Evolutionary conservation across 2,113 vertebrate species (phyloP), one percentile per base, ranked within the genome.

Genomic region (Eptatretus burgeri): DNA sequence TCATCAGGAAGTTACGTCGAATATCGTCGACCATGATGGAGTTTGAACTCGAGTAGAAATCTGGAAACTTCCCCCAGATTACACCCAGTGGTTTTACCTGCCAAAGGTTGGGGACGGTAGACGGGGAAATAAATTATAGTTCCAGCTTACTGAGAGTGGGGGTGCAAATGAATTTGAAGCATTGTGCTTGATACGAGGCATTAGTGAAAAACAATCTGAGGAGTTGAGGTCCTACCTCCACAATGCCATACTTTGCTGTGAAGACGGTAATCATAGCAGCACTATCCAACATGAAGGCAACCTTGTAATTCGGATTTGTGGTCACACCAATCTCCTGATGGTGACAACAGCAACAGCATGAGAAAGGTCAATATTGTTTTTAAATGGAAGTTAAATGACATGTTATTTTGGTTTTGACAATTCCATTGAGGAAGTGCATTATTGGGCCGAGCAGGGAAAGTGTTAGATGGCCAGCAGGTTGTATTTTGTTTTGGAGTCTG

Each of bases 11-110:
- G 76, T 98, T 98, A 68, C 91, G 76, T 66, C 91, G 88, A 11
- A 98, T 98, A 72, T 98, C 91, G 67, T 98, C 91, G 75, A 98
- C 91, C 89, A 98, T 98, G 65, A 98, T 94, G 20, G 91, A 95
- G 74, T 98, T 98, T 73, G 83, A 93, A 74, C 83, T 83, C 75
- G 74, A 89, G 78, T 98, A 98, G 73, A 87, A 85, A 20, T 93
- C 82, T 5, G 79, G 78, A 69, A 89, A 98, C 73, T 94, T 98
- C 63, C 86, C 91, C 91, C 91, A 98, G 68, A 98, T 89, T 63
- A 98, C 91, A 64, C 91, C 89, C 64, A 98, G 77, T 50, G 91
- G 91, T 69, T 98, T 98, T 64, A 98, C 91, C 91, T 98, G 72
- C 51, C 71, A 69, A 74, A 14, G 13, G 13, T 11, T 49, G 18